A percentile compares a stretch with the other conserved stretches of the same genome.
phyloP scores from a whole-genome alignment of 2,797 vertebrate genomes.

The Bovichtus variegatus region DNA sequence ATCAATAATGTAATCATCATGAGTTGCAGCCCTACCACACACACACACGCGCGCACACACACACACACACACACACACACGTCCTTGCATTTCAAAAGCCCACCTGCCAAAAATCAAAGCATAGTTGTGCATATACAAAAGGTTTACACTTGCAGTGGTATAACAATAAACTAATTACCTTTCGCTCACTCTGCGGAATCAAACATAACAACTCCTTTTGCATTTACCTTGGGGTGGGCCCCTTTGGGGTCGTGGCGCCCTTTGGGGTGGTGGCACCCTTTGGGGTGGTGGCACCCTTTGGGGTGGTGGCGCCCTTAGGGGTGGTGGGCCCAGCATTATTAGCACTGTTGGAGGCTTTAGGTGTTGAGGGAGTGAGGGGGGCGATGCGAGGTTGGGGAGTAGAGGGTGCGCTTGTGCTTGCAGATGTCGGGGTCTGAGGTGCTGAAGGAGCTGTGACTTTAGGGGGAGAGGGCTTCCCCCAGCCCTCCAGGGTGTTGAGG shows the following conservation, averaged over 20 bases:
- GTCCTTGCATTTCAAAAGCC: neutral
- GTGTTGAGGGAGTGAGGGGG: conserved; percentile 68
- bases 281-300: no score
- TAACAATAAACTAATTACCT: neutral
- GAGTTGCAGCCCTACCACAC: neutral
- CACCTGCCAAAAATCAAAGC: neutral
- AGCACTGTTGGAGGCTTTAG: conserved; percentile 62
- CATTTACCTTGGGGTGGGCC: conserved; percentile 88
- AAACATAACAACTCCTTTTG: neutral
- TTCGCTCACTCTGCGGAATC: neutral
- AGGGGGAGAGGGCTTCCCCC: conserved; percentile 87
- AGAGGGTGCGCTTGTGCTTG: conserved; percentile 59
- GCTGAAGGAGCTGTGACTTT: conserved; percentile 62
- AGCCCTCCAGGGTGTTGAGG: conserved; percentile 92
- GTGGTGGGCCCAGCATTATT: conserved; percentile 46
- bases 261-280: conserved; percentile 64
- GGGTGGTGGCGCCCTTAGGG: no score
- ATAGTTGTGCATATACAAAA: neutral
- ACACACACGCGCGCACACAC: no score
- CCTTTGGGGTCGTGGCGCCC: conserved; percentile 74
- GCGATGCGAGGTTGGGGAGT: conserved; percentile 51
- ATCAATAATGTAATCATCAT: neutral
- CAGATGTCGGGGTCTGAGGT: conserved; percentile 50
- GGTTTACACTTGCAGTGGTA: neutral
- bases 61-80: no score